Conservation (phyloP, 2,888 invertebrate species). For the Dinocampus coccinellae region DNA sequence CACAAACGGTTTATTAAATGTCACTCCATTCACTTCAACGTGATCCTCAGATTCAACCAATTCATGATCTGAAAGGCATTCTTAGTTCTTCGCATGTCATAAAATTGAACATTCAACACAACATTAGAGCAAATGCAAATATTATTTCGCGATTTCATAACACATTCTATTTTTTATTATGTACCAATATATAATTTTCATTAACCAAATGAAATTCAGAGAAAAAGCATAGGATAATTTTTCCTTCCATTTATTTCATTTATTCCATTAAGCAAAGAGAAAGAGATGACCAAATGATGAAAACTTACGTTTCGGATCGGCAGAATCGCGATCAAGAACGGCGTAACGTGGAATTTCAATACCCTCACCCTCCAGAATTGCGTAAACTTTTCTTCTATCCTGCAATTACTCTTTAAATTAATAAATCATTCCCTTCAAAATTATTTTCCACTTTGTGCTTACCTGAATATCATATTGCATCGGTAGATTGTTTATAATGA, state of each 20-base stretch:
- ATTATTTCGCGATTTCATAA: too few relatives aligned
- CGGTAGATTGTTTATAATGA: constrained; percentile 97
- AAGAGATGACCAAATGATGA: constrained; percentile 13
- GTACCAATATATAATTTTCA: too few relatives aligned
- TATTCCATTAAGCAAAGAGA: not conserved
- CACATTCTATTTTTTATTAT: too few relatives aligned
- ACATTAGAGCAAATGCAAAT: constrained; percentile 40
- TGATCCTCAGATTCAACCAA: constrained; percentile 96
- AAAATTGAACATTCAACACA: constrained; percentile 50
- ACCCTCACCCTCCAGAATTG: constrained; percentile 92
- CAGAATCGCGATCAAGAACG: constrained; percentile 93
- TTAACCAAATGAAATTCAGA: not conserved
- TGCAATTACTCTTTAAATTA: constrained; percentile 61
- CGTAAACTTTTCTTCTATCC: constrained; percentile 94
- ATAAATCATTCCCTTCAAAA: constrained; percentile 6
- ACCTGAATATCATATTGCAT: constrained; percentile 98
- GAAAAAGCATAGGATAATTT: too few relatives aligned
- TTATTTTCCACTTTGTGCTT: too few relatives aligned
- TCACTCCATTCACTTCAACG: constrained; percentile 95
- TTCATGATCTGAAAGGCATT: constrained; percentile 80
- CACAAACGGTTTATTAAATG: constrained; percentile 98
- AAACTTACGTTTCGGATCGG: constrained; percentile 88
- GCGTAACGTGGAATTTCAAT: constrained; percentile 99
- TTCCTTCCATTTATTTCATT: too few relatives aligned
- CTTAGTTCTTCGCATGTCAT: constrained; percentile 57